phyloP scores from a whole-genome alignment of 2,113 vertebrate genomes.

The Myrmecophaga tridactyla region DNA sequence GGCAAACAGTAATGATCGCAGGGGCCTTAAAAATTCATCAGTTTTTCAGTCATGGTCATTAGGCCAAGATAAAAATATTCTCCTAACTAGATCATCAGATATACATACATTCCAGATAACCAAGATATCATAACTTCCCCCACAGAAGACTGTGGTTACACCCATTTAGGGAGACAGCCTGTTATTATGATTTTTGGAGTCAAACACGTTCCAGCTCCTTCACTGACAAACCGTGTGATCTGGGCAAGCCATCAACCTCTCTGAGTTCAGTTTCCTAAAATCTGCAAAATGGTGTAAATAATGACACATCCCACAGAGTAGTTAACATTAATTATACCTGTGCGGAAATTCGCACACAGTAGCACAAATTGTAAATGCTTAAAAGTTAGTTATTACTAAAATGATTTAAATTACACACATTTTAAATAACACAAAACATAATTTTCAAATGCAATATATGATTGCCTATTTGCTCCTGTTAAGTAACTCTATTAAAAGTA shows the following conservation, averaged over 20 bases:
- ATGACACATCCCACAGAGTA: neutral
- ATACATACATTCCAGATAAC: neutral
- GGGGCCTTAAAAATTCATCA: neutral
- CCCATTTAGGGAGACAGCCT: neutral
- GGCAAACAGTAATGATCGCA: neutral
- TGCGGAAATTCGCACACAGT: neutral
- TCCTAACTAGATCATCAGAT: neutral
- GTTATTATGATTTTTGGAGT: neutral
- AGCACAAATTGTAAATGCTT: neutral
- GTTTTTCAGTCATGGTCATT: neutral
- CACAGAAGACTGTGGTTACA: neutral
- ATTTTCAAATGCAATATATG: neutral
- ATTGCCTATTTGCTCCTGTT: neutral
- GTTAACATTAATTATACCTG: neutral
- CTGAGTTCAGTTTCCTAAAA: neutral
- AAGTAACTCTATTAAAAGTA: slow-evolving; percentile 14
- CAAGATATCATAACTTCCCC: neutral
- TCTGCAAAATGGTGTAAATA: neutral
- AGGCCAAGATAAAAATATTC: neutral
- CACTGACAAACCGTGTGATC: neutral
- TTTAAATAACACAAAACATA: neutral
- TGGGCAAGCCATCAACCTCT: neutral
- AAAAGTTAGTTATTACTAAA: slow-evolving; percentile 13
- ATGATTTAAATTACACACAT: neutral
- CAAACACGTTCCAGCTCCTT: neutral